Percentiles rank a stretch among this genome's conserved stretches.
Conservation (phyloP, 1,140 invertebrate genomes). For the Chrysomallon squamiferum region DNA sequence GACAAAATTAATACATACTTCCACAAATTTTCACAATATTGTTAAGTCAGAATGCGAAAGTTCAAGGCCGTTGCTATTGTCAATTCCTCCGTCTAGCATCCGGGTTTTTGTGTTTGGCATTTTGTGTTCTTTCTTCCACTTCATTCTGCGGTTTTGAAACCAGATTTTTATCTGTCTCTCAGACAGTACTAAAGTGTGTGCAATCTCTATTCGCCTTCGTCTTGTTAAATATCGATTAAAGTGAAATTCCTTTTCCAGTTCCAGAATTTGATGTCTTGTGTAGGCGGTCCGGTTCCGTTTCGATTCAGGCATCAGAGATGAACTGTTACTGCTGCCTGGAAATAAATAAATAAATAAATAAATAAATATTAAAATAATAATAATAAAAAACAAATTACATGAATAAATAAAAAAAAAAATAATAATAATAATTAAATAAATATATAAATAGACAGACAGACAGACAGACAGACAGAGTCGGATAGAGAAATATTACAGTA, state of each 20-base stretch:
- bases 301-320: constrained; percentile 38
- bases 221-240: constrained; percentile 72
- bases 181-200: constrained; percentile 83
- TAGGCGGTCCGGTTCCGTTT: constrained; percentile 94
- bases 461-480: no score
- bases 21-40: constrained; percentile 1
- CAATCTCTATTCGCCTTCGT: constrained; percentile 83
- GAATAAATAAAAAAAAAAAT: no score
- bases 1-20: no score
- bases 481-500: no score
- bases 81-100: constrained; percentile 37
- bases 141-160: constrained; percentile 96
- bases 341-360: no score
- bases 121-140: constrained; percentile 99
- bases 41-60: constrained; percentile 7
- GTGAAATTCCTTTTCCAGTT: constrained; percentile 73
- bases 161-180: constrained; percentile 83
- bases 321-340: no score
- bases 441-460: no score
- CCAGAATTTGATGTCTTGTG: constrained; percentile 81
- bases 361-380: no score
- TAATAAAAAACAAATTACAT: no score
- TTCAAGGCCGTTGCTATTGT: constrained; percentile 9
- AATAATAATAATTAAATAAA: no score
- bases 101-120: constrained; percentile 53